Conservation (phyloP, 2,113 vertebrate genomes). For the Lepidothrix coronata region DNA sequence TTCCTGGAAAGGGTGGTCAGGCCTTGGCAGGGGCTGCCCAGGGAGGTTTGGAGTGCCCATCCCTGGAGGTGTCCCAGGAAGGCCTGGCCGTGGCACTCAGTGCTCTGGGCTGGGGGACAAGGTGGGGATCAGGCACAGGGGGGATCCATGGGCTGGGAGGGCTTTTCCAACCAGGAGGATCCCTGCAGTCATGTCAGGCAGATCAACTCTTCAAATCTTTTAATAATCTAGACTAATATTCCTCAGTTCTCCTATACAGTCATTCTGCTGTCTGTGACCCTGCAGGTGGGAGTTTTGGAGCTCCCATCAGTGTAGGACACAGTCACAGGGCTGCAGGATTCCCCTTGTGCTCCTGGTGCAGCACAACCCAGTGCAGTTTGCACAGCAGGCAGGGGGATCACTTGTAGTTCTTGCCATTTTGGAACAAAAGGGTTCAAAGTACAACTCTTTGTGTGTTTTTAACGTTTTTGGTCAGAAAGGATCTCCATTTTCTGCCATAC, state of each 20-base stretch:
- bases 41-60: no score
- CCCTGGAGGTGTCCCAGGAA: no score
- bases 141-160: no score
- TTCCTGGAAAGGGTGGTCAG: no score
- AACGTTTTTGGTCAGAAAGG: not conserved
- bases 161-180: not conserved
- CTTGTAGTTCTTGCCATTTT: not conserved
- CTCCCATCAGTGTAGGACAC: not conserved
- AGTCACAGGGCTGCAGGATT: accelerated
- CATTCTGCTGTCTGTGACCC: not conserved
- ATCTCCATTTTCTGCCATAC: not conserved
- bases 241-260: not conserved
- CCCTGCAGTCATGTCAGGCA: not conserved
- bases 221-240: not conserved
- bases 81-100: no score
- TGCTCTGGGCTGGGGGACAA: no score
- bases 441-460: not conserved
- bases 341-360: not conserved
- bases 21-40: no score
- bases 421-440: not conserved
- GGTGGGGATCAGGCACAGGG: not conserved
- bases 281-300: not conserved
- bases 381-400: no score
- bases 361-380: not conserved
- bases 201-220: not conserved